Base-by-base conservation (phyloP, 2,113 vertebrate genomes). In the Aythya baeri region DNA sequence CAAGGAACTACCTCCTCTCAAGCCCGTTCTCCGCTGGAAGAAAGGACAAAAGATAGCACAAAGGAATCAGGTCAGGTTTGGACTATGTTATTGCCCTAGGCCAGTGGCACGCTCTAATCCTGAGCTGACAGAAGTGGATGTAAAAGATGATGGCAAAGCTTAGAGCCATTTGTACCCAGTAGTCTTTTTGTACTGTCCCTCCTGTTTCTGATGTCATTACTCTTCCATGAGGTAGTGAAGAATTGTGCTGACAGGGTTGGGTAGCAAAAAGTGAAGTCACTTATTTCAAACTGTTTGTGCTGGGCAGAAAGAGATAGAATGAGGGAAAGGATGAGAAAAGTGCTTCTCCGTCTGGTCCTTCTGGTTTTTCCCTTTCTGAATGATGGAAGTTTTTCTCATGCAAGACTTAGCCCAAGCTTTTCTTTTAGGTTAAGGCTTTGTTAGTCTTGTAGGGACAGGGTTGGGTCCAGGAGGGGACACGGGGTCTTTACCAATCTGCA, bases 1-100 rank as follows among this genome's bases (percentile, higher is more conserved):
- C 31, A 97, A 96, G 66, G 99, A 99, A 8, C 97, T 99, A 61
- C 98, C 99, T 4, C 89, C 98, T 3, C 98, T 99, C 80, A 98
- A 97, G 6, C 99, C 99, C 0, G 95, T 99, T 93, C 98, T 99
- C 31, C 98, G 99, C 82, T 99, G 99, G 99, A 99, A 98, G 81
- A 99, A 99, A 96, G 99, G 99, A 91, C 97, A 98, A 18, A 99
- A 98, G 97, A 99, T 99, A 23, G 98, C 99, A 12, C 98, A 98
- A 46, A 98, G 97, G 95, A 99, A 99, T 92, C 99, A 99, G 99
- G 99, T 99, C 91, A 97, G 96, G 27, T 61, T 78, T 59, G 41
- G 17, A 68, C 14, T 54, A 2, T 9, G 3, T 73, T 73, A 29
- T 58, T 88, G 85, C 61, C 6, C 7, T 76, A 15, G n/a, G 13